These are phyloP conservation scores for Netelia fuscicornis DNA, from an alignment of 2,888 invertebrate genomes.

Conservation along the genomic window DNA sequence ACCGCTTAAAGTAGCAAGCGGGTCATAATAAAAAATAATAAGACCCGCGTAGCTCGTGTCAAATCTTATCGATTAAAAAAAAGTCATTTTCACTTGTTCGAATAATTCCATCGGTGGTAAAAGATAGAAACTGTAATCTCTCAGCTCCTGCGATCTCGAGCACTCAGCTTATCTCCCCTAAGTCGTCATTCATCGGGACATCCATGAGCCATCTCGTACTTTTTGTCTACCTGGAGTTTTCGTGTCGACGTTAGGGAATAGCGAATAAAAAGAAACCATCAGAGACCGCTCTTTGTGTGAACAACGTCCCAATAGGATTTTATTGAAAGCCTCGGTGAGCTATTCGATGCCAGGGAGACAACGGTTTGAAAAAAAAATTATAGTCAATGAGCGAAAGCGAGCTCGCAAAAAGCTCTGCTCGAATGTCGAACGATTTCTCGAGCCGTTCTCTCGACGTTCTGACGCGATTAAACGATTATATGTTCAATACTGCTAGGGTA, in stretches of 20 bases:
- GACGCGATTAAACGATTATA: conserved; percentile 58
- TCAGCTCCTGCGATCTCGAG: conserved; percentile 21
- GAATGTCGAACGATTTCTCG: conserved; percentile 57
- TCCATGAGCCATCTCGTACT: conserved; percentile 26
- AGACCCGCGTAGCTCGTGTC: background rate
- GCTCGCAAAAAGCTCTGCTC: conserved; percentile 31
- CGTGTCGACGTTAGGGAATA: conserved; percentile 40
- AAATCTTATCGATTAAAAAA: conserved; percentile 7
- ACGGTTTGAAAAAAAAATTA: conserved; percentile 38
- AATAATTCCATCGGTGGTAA: conserved; percentile 43
- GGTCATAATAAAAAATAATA: background rate
- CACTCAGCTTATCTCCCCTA: conserved; percentile 32
- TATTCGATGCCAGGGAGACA: conserved; percentile 9
- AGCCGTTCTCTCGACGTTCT: conserved; percentile 34
- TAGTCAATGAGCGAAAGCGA: conserved; percentile 53
- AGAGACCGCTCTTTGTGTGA: conserved; percentile 36
- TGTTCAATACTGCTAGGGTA: conserved; percentile 47
- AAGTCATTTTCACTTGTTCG: conserved; percentile 9
- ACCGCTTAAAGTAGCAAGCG: no score
- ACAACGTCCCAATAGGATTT: conserved; percentile 41
- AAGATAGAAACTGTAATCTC: conserved; percentile 41
- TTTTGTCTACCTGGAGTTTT: conserved; percentile 21
- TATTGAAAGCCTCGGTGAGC: conserved; percentile 52
- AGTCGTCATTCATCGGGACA: conserved; percentile 44
- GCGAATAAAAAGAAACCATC: conserved; percentile 53